phyloP scores from a whole-genome alignment of 2,113 vertebrate genomes.

The Mustelus asterias region DNA sequence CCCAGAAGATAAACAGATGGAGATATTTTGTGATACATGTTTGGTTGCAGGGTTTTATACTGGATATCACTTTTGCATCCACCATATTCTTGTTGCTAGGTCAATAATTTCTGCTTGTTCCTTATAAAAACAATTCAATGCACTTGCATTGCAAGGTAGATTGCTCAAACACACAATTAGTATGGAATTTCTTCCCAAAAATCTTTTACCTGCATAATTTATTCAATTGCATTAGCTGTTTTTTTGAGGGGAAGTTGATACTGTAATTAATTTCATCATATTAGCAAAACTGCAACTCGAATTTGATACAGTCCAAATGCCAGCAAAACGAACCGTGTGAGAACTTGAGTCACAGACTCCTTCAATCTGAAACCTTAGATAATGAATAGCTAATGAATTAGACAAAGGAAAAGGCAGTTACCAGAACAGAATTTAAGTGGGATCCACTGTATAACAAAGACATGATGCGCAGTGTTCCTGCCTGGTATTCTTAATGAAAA shows the following conservation, averaged over 20 bases:
- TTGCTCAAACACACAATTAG: neutral
- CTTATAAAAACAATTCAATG: neutral
- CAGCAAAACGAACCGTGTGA: conserved; percentile 4
- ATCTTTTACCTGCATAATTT: neutral
- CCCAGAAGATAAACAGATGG: neutral
- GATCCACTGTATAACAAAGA: neutral
- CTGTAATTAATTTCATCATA: neutral
- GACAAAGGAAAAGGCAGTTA: neutral
- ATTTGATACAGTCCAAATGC: neutral
- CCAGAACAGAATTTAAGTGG: neutral
- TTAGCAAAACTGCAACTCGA: neutral
- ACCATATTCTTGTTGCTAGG: neutral
- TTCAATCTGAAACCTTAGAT: neutral
- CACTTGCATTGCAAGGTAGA: neutral
- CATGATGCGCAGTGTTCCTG: neutral
- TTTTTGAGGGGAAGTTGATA: neutral
- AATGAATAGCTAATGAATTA: neutral
- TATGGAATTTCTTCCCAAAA: neutral
- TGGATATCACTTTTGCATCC: neutral
- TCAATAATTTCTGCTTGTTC: neutral
- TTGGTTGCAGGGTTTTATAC: neutral
- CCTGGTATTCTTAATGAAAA: neutral
- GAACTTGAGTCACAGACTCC: neutral
- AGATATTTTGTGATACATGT: neutral
- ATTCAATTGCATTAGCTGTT: neutral